A percentile compares a stretch with the other conserved stretches of the same genome.
These are phyloP conservation scores for Meteorus colon DNA, from an alignment of 2,888 invertebrate species.

Conservation along the genomic window DNA sequence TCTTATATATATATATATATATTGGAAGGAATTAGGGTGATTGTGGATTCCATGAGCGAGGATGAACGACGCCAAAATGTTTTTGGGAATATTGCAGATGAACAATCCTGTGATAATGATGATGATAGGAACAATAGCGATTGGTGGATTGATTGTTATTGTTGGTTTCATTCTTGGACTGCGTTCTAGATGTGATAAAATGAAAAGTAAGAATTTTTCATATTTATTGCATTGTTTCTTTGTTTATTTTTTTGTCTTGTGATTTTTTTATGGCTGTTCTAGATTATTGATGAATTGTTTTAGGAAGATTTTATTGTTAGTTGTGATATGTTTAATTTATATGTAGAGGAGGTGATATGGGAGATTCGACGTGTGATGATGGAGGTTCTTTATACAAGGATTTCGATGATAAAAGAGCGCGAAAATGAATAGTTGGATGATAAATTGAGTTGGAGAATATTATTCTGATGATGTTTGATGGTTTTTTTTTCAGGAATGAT, in stretches of 20 bases:
- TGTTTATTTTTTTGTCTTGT: background rate
- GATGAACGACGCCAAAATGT: slow-evolving; percentile 25
- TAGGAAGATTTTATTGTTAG: too few relatives aligned
- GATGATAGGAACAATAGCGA: slow-evolving; percentile 42
- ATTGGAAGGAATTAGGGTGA: background rate
- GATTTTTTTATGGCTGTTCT: background rate
- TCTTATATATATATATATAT: background rate
- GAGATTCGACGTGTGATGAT: too few relatives aligned
- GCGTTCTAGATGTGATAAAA: slow-evolving; percentile 29
- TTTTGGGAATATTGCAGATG: slow-evolving; percentile 8
- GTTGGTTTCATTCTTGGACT: slow-evolving; percentile 45
- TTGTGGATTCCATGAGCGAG: background rate
- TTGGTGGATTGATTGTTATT: slow-evolving; percentile 44
- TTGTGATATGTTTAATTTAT: too few relatives aligned
- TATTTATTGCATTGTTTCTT: slow-evolving; percentile 2
- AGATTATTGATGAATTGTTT: too few relatives aligned
- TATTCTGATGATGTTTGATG: too few relatives aligned
- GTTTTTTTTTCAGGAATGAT: too few relatives aligned
- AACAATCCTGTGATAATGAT: slow-evolving; percentile 34
- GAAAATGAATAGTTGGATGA: too few relatives aligned
- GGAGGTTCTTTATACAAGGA: too few relatives aligned
- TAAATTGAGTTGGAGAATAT: too few relatives aligned
- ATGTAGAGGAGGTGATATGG: too few relatives aligned
- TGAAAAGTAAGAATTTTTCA: slow-evolving; percentile 31
- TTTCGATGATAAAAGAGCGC: too few relatives aligned